phyloP scores from a whole-genome alignment of 1,140 invertebrate genomes.

The Phymorhynchus buccinoides region DNA sequence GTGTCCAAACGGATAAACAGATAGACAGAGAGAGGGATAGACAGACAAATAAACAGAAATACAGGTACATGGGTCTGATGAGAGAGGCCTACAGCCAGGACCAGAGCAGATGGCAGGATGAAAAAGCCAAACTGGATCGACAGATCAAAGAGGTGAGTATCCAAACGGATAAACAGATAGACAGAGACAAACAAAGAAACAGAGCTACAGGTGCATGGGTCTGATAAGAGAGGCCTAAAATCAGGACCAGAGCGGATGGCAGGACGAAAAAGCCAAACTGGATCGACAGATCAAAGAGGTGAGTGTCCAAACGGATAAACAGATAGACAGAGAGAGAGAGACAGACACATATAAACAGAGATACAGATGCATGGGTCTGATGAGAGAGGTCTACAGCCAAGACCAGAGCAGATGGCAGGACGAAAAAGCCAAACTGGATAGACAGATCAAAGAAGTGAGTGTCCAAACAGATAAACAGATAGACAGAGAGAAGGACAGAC shows the following conservation, averaged over 20 bases:
- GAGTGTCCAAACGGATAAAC: constrained; percentile 1
- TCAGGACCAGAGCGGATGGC: constrained; percentile 78
- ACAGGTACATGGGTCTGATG: constrained; percentile 53
- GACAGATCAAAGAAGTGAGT: constrained; percentile 60
- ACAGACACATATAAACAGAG: not conserved
- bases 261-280: constrained; percentile 56
- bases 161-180: too few relatives aligned
- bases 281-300: constrained; percentile 62
- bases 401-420: constrained; percentile 73
- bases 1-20: not conserved
- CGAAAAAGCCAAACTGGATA: constrained; percentile 53
- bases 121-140: constrained; percentile 53
- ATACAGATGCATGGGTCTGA: constrained; percentile 51
- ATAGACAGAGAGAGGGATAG: not conserved
- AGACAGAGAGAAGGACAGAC: not conserved
- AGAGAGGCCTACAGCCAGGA: constrained; percentile 78
- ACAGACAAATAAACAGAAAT: not conserved
- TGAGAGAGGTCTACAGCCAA: constrained; percentile 77
- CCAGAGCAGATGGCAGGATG: constrained; percentile 66
- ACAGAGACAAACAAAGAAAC: too few relatives aligned
- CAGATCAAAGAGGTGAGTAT: constrained; percentile 65
- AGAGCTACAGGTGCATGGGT: constrained; percentile 60
- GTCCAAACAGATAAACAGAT: not conserved
- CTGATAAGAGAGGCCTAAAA: constrained; percentile 71
- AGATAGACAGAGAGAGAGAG: too few relatives aligned